Evolutionary conservation across 2,113 vertebrate species (phyloP).

Genomic region (Pterocles gutturalis): DNA sequence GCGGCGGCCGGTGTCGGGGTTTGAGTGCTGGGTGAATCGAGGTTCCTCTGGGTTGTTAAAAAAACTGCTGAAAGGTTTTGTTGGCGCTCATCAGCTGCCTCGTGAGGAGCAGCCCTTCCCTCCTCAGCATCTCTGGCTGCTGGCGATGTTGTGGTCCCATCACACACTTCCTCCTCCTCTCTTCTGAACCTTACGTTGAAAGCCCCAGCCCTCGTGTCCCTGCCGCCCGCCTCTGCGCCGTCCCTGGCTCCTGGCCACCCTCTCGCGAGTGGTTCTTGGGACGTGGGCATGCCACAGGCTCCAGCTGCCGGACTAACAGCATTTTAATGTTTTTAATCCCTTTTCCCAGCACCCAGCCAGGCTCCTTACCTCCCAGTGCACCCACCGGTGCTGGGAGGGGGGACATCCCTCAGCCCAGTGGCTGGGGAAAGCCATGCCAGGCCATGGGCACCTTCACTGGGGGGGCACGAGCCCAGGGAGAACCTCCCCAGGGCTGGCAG

Average conservation of each 20-base stretch:
- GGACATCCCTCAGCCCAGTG: background rate
- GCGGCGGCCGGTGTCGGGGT: accelerated
- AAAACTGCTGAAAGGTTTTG: background rate
- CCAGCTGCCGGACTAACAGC: background rate
- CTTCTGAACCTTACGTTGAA: background rate
- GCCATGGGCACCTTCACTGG: background rate
- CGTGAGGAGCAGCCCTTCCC: background rate
- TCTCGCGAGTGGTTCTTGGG: background rate
- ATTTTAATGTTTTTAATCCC: background rate
- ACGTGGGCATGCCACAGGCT: background rate
- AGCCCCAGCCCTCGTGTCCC: no score
- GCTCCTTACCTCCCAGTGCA: background rate
- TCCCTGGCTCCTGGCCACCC: background rate
- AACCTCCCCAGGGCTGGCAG: background rate
- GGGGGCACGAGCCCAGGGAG: background rate
- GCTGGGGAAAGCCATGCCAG: background rate
- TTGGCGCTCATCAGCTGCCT: background rate
- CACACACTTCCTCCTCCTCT: background rate
- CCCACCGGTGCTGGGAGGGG: background rate
- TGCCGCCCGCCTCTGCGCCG: background rate
- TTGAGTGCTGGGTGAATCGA: background rate
- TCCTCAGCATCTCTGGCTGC: background rate
- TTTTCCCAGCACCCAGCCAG: background rate
- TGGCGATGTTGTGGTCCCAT: background rate
- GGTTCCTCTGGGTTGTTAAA: background rate